Evolutionary conservation across 1,140 invertebrate species (phyloP).

Genomic region (Apis florea): DNA sequence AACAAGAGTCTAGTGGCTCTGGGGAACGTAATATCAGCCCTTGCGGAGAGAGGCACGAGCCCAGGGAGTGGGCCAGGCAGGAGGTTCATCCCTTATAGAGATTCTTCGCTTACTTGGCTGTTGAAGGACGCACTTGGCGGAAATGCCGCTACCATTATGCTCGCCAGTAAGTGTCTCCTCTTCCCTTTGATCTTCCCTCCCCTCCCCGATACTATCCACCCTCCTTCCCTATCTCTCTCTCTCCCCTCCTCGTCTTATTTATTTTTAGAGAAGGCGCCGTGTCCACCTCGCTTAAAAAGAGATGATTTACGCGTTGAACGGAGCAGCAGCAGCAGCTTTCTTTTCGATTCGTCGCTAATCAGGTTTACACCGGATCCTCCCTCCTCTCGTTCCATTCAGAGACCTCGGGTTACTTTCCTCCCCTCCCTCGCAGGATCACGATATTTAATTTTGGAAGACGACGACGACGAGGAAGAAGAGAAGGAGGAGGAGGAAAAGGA

Average conservation of each 20-base stretch:
- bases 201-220: neutral
- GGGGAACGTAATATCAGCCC: slow-evolving; percentile 88
- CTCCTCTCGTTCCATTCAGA: neutral
- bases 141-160: slow-evolving; percentile 84
- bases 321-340: slow-evolving; percentile 4
- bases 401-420: neutral
- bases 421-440: neutral
- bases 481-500: neutral
- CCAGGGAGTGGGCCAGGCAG: slow-evolving; percentile 72
- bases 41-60: slow-evolving; percentile 83
- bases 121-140: slow-evolving; percentile 85
- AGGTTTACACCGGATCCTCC: slow-evolving; percentile 8
- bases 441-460: slow-evolving; percentile 40
- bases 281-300: neutral
- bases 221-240: neutral
- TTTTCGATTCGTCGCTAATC: slow-evolving; percentile 25
- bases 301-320: slow-evolving; percentile 42
- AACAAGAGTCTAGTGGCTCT: slow-evolving; percentile 90
- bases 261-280: slow-evolving; percentile 26
- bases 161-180: slow-evolving; percentile 81
- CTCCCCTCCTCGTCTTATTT: slow-evolving; percentile 6
- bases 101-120: slow-evolving; percentile 88
- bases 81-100: slow-evolving; percentile 86
- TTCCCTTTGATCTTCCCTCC: slow-evolving; percentile 60
- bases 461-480: neutral